Evolutionary conservation across 2,113 vertebrate genomes (phyloP).

Genomic region (Micromys minutus): DNA sequence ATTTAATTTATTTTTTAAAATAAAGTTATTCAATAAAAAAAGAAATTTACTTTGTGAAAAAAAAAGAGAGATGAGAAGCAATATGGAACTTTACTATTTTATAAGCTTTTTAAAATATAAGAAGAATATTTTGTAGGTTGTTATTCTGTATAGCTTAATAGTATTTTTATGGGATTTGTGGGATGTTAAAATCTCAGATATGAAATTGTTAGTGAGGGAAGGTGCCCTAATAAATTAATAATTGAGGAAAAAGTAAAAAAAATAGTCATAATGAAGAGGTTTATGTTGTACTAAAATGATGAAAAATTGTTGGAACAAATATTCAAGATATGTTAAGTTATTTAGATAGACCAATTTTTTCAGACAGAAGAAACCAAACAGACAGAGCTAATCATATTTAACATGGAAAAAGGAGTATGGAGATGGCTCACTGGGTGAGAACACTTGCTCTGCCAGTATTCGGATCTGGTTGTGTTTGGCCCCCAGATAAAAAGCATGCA

Average conservation of each 20-base stretch:
- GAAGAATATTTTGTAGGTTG: not conserved
- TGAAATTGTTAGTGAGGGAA: not conserved
- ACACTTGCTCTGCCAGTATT: not conserved
- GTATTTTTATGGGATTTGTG: not conserved
- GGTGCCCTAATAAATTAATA: not conserved
- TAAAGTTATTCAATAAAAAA: too few species aligned
- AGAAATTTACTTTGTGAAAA: not conserved
- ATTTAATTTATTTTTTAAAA: too few species aligned
- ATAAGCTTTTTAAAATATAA: too few species aligned
- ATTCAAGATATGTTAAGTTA: not conserved
- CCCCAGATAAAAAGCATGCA: not conserved
- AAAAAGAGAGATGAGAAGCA: not conserved
- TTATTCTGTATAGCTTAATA: not conserved
- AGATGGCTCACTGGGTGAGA: not conserved
- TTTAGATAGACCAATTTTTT: not conserved
- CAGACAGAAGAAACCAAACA: not conserved
- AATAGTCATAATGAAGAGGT: not conserved
- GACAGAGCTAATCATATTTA: not conserved
- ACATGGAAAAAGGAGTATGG: not conserved
- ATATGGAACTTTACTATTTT: too few species aligned
- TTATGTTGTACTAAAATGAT: not conserved
- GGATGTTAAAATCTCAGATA: not conserved
- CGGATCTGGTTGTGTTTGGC: not conserved
- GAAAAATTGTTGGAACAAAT: not conserved
- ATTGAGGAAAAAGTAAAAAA: not conserved